Conservation (phyloP, 2,888 invertebrate species). For the Perithous albicinctus region DNA sequence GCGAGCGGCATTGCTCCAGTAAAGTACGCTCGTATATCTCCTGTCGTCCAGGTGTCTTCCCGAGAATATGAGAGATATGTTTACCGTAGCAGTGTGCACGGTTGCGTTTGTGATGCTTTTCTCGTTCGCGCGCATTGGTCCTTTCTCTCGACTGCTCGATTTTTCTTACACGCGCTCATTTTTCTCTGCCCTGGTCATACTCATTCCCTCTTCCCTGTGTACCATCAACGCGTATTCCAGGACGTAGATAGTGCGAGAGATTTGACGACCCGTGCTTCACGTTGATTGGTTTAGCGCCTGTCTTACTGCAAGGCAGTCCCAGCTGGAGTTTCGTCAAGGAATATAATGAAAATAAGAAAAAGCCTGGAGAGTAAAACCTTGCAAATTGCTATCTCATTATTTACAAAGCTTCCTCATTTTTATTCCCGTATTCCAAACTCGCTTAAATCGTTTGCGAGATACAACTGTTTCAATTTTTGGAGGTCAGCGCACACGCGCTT, state of each 20-base stretch:
- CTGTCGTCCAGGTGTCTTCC: constrained; percentile 67
- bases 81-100: constrained; percentile 55
- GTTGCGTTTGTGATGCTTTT: constrained; percentile 44
- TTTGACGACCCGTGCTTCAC: constrained; percentile 19
- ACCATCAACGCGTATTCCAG: constrained; percentile 43
- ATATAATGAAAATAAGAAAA: no score
- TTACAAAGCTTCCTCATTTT: no score
- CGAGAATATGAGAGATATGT: constrained; percentile 69
- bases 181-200: constrained; percentile 69
- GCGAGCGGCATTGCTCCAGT: constrained; percentile 56
- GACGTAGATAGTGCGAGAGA: constrained; percentile 35
- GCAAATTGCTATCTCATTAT: no score
- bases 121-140: constrained; percentile 31
- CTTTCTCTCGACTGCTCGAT: constrained; percentile 26
- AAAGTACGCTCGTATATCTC: constrained; percentile 69
- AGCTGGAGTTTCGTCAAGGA: neutral
- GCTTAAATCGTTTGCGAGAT: no score
- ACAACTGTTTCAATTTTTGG: no score
- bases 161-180: constrained; percentile 35
- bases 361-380: no score
- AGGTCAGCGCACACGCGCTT: no score
- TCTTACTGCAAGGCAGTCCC: neutral
- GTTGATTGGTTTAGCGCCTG: constrained; percentile 29
- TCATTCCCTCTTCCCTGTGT: constrained; percentile 44
- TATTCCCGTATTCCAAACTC: no score